Percentiles rank a stretch among this genome's conserved stretches.
phyloP scores from a whole-genome alignment of 2,888 invertebrate genomes.

The Cheilosia vulpina region DNA sequence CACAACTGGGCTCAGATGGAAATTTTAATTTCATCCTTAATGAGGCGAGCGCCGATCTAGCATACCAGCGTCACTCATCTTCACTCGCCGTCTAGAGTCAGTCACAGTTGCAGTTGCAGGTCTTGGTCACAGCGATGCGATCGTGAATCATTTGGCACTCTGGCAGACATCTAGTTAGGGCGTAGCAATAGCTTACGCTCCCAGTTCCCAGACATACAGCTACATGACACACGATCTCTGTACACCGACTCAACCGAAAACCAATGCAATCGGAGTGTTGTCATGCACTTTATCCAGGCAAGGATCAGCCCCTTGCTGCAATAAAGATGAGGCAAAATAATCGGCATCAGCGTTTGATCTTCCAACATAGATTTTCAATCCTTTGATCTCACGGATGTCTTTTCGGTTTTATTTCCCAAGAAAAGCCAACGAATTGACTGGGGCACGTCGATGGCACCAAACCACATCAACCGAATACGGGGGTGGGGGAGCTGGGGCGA shows the following conservation, averaged over 20 bases:
- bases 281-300: slow-evolving; percentile 56
- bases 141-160: slow-evolving; percentile 63
- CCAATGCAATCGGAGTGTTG: slow-evolving; percentile 10
- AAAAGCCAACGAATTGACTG: slow-evolving; percentile 42
- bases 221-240: slow-evolving; percentile 39
- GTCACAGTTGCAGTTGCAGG: slow-evolving; percentile 71
- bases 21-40: slow-evolving; percentile 71
- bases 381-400: slow-evolving; percentile 64
- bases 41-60: slow-evolving; percentile 69
- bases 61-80: slow-evolving; percentile 70
- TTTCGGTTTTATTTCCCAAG: slow-evolving; percentile 36
- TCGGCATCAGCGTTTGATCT: slow-evolving; percentile 65
- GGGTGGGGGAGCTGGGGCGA: no score
- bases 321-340: slow-evolving; percentile 29
- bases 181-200: slow-evolving; percentile 46
- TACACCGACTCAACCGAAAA: slow-evolving; percentile 22
- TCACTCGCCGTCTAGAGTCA: slow-evolving; percentile 65
- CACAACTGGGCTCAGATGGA: slow-evolving; percentile 6
- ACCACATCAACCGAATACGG: slow-evolving; percentile 42
- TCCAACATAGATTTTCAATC: slow-evolving; percentile 45
- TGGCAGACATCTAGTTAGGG: slow-evolving; percentile 56
- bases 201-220: slow-evolving; percentile 40
- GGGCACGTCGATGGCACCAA: slow-evolving; percentile 43
- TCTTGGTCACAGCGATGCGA: slow-evolving; percentile 59
- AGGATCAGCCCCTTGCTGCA: slow-evolving; percentile 45